phyloP scores from a whole-genome alignment of 64 coral and sea anemone species.

The Orbicella faveolata region DNA sequence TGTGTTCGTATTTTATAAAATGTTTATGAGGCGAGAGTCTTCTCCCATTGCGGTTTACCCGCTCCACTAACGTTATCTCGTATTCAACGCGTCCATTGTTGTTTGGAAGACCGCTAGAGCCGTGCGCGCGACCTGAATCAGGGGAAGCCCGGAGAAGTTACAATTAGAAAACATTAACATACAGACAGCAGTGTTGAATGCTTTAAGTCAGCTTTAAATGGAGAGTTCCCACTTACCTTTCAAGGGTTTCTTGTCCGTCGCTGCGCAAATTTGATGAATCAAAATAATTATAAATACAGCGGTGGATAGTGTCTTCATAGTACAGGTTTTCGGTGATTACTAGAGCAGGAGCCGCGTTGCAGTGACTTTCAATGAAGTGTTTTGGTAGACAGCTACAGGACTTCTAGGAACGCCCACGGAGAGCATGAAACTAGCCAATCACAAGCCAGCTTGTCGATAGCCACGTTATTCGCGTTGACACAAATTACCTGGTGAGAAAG shows the following conservation, averaged over 20 bases:
- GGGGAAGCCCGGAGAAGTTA: not conserved
- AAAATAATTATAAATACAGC: conserved; percentile 26
- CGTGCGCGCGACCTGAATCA: conserved; percentile 28
- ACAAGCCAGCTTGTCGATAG: conserved; percentile 5
- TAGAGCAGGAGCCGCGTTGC: not conserved
- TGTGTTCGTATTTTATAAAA: conserved; percentile 71
- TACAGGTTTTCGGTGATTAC: conserved; percentile 20
- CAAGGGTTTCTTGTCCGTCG: not conserved
- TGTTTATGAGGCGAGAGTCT: conserved; percentile 43
- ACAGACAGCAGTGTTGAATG: not conserved
- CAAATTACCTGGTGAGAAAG: conserved; percentile 35
- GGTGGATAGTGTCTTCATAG: conserved; percentile 15
- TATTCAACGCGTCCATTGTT: conserved; percentile 34
- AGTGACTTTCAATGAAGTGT: conserved; percentile 23
- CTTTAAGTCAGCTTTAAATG: not conserved
- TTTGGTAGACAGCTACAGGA: conserved; percentile 8
- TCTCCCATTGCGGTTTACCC: conserved; percentile 20
- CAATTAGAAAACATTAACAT: not conserved
- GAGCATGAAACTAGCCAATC: not conserved
- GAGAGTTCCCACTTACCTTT: not conserved
- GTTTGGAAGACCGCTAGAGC: not conserved
- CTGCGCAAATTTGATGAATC: conserved; percentile 13
- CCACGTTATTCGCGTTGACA: conserved; percentile 32
- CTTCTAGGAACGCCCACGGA: conserved; percentile 32
- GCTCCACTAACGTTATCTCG: conserved; percentile 23